phyloP scores from a whole-genome alignment of 2,113 vertebrate species.

The Chloropsis hardwickii region DNA sequence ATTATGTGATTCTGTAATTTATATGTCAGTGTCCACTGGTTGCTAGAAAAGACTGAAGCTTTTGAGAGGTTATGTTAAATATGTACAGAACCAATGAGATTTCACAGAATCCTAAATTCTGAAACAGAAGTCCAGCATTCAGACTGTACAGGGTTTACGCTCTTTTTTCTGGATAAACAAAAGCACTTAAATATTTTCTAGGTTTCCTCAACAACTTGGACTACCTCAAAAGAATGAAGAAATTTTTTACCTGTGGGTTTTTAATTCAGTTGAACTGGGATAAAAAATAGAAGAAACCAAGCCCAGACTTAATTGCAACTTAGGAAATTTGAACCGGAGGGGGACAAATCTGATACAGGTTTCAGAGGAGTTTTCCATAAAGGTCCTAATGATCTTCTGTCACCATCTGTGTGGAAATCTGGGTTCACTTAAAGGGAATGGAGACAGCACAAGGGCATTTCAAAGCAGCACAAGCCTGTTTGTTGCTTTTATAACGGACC shows the following conservation, averaged over 20 bases:
- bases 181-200: neutral
- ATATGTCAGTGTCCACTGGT: neutral
- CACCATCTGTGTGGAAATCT: neutral
- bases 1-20: neutral
- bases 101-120: neutral
- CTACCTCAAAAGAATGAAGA: neutral
- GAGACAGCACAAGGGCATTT: neutral
- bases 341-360: neutral
- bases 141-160: neutral
- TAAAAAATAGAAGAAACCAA: neutral
- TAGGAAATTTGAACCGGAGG: neutral
- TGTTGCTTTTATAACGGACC: neutral
- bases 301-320: neutral
- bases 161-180: neutral
- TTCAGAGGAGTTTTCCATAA: neutral
- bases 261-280: neutral
- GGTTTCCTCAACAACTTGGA: neutral
- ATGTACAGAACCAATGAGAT: neutral
- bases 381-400: neutral
- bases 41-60: neutral
- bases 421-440: neutral
- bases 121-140: neutral
- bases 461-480: neutral
- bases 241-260: neutral
- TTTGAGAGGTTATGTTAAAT: neutral